Evolutionary conservation across 2,113 vertebrate genomes (phyloP), one percentile per base, ranked within the genome.

Genomic region (Heloderma charlesbogerti): DNA sequence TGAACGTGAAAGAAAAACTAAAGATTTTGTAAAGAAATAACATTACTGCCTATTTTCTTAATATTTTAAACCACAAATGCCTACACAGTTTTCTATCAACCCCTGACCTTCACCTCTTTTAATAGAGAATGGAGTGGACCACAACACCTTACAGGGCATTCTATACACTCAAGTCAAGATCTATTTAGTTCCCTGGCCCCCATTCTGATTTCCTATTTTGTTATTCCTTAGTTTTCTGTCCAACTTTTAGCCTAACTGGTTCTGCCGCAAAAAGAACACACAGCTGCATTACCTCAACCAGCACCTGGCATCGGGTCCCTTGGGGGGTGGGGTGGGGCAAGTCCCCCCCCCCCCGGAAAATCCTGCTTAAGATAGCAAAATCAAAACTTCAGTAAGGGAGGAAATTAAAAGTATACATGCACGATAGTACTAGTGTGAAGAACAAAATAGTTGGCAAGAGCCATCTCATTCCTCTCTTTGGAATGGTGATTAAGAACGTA

Each of bases 401-500:
- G 31, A 18, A 48, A 79, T 48, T 79, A 34, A 29, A 88, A 81
- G 63, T 69, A 69, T 22, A 69, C 63, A 69, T 37, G 63, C 77
- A 27, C 27, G 63, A 51, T n/a, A 79, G 72, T 15, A 88, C 57
- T 31, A 66, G 60, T 27, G 40, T n/a, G 18, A 79, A 45, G 84
- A 85, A 66, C 43, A 48, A 88, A 88, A 80, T 43, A 51, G 43
- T n/a, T 88, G 87, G 87, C 77, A 81, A 34, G 48, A 34, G 29
- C 18, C 63, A 51, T 9, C 31, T 69, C 75, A 48, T 86, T 57
- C 48, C 86, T 95, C 91, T 81, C 5, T 48, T 54, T 71, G 81
- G 86, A 92, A 88, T 69, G 57, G 29, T 88, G 75, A 80, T 80
- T 88, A 80, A 88, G 87, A 88, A 88, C 31, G 63, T n/a, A 83